A percentile compares a stretch with the other conserved stretches of the same genome.
phyloP scores from a whole-genome alignment of 1,140 invertebrate genomes.

The Drosophila ercepeae region DNA sequence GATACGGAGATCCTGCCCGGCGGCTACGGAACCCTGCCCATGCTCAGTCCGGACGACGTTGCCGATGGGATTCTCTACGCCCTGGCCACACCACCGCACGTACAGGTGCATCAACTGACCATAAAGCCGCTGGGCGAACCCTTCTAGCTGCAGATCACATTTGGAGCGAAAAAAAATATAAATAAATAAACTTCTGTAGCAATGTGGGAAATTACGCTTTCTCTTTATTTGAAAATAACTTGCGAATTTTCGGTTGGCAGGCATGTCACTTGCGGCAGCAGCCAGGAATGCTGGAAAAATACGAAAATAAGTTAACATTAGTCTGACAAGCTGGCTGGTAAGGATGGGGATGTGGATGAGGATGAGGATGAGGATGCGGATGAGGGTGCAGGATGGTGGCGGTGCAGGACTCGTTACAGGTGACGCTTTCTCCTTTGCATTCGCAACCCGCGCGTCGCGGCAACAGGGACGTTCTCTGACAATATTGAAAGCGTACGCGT shows the following conservation, averaged over 20 bases:
- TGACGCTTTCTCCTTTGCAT: slow-evolving; percentile 15
- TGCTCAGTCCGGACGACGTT: slow-evolving; percentile 84
- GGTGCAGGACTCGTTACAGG: slow-evolving; percentile 36
- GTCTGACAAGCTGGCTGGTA: slow-evolving; percentile 53
- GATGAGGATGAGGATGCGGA: no score
- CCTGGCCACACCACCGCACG: slow-evolving; percentile 85
- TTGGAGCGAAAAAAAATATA: neutral
- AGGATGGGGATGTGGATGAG: slow-evolving; percentile 4
- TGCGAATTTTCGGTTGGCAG: neutral
- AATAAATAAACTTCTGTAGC: neutral
- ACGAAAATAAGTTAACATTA: slow-evolving; percentile 76
- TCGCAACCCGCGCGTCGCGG: neutral
- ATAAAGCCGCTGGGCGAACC: slow-evolving; percentile 78
- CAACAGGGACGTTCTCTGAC: slow-evolving; percentile 53
- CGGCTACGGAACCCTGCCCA: slow-evolving; percentile 34
- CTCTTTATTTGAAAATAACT: slow-evolving; percentile 60
- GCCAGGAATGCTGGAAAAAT: slow-evolving; percentile 43
- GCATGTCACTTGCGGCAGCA: slow-evolving; percentile 37
- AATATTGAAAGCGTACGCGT: slow-evolving; percentile 77
- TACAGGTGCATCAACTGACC: slow-evolving; percentile 85
- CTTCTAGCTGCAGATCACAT: slow-evolving; percentile 27
- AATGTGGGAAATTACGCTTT: slow-evolving; percentile 33
- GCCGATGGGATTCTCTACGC: slow-evolving; percentile 86
- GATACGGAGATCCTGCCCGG: slow-evolving; percentile 85
- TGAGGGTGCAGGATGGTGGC: no score